Evolutionary conservation across 2,888 invertebrate species (phyloP).

Genomic region (Mythimna loreyi): DNA sequence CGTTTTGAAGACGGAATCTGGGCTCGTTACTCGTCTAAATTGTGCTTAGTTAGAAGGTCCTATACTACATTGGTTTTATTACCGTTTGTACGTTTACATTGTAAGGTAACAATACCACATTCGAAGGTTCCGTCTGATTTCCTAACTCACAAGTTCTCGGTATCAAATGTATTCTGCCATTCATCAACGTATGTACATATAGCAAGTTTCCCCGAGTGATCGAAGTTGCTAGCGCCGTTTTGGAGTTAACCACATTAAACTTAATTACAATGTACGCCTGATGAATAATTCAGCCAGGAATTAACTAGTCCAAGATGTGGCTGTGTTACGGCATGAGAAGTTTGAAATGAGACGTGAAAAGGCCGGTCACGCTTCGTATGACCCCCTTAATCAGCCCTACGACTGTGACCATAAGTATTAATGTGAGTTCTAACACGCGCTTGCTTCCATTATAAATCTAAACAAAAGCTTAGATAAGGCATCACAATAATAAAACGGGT

Average conservation of each 20-base stretch:
- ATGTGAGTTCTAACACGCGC: constrained; percentile 48
- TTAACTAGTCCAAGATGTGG: constrained; percentile 69
- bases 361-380: constrained; percentile 63
- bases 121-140: constrained; percentile 33
- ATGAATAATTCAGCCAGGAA: constrained; percentile 71
- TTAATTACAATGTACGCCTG: constrained; percentile 68
- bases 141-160: constrained; percentile 40
- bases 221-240: constrained; percentile 65
- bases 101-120: constrained; percentile 20
- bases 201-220: constrained; percentile 64
- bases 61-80: constrained; percentile 1
- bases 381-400: constrained; percentile 58
- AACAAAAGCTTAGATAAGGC: constrained; percentile 42
- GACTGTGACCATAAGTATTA: constrained; percentile 54
- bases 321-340: constrained; percentile 63
- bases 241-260: constrained; percentile 69
- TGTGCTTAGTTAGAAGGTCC: constrained; percentile 29
- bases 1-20: constrained; percentile 42
- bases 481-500: constrained; percentile 42
- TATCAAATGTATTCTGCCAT: constrained; percentile 59
- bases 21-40: constrained; percentile 37
- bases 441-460: constrained; percentile 35
- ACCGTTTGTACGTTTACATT: constrained; percentile 5
- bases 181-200: constrained; percentile 62
- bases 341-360: constrained; percentile 67